Percentiles rank a stretch among this genome's conserved stretches.
phyloP scores from a whole-genome alignment of 2,888 invertebrate species.

The Cynaeus angustus region DNA sequence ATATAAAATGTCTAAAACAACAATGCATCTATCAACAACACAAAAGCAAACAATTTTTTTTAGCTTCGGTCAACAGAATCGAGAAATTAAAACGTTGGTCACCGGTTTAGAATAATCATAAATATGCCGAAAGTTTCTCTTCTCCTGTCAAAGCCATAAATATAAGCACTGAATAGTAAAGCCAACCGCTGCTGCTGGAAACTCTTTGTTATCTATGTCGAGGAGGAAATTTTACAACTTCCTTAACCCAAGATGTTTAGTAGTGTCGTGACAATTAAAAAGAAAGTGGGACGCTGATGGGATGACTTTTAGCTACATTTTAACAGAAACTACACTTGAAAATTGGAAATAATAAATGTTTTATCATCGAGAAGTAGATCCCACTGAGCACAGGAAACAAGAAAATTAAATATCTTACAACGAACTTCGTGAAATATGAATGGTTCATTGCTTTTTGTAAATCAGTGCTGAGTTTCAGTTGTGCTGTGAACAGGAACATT shows the following conservation, averaged over 20 bases:
- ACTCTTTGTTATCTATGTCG: slow-evolving; percentile 7
- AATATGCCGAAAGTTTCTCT: slow-evolving; percentile 24
- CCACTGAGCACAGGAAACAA: no score
- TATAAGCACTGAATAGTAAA: slow-evolving; percentile 18
- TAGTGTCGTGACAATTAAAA: neutral
- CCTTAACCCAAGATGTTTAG: neutral
- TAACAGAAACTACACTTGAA: no score
- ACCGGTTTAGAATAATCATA: slow-evolving; percentile 26
- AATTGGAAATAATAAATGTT: no score
- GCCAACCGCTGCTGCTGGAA: slow-evolving; percentile 7
- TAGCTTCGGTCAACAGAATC: slow-evolving; percentile 15
- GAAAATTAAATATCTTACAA: no score
- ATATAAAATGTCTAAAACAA: slow-evolving; percentile 46
- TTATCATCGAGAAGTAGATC: no score
- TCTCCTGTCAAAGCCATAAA: slow-evolving; percentile 15
- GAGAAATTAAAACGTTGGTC: slow-evolving; percentile 24
- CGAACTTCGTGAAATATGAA: no score
- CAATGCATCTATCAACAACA: slow-evolving; percentile 39
- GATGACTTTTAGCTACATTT: neutral
- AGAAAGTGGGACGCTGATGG: neutral
- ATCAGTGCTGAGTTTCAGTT: no score
- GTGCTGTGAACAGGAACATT: no score
- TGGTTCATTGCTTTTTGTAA: no score
- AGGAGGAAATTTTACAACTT: slow-evolving; percentile 11
- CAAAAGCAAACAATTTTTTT: slow-evolving; percentile 24